Evolutionary conservation across 2,888 invertebrate genomes (phyloP).

Genomic region (Urechis unicinctus): DNA sequence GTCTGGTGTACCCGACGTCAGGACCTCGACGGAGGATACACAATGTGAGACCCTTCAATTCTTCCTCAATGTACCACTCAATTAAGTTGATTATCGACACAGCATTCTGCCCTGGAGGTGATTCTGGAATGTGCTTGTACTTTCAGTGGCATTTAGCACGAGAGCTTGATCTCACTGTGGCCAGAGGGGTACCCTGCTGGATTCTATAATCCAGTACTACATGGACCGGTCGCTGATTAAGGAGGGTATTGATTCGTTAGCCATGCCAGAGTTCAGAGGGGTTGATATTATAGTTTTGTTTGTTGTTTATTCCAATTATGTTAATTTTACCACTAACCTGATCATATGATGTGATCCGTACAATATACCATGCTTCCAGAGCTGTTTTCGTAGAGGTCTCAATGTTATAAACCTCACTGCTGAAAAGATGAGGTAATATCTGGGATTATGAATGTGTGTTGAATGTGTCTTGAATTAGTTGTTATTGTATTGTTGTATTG

Average conservation of each 20-base stretch:
- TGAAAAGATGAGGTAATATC: constrained; percentile 69
- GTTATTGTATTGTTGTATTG: too few relatives aligned
- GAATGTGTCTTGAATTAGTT: constrained; percentile 62
- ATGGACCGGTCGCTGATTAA: constrained; percentile 74
- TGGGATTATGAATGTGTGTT: constrained; percentile 70
- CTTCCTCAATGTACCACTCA: too few relatives aligned
- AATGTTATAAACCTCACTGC: constrained; percentile 68
- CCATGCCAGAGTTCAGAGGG: constrained; percentile 60
- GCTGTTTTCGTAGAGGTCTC: constrained; percentile 58
- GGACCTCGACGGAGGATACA: constrained; percentile 14
- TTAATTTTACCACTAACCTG: too few relatives aligned
- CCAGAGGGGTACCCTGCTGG: constrained; percentile 16
- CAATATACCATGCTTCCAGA: too few relatives aligned
- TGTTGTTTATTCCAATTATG: too few relatives aligned
- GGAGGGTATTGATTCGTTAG: constrained; percentile 68
- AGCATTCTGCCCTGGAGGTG: too few relatives aligned
- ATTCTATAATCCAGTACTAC: constrained; percentile 66
- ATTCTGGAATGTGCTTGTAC: background rate
- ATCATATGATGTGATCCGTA: too few relatives aligned
- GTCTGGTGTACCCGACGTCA: constrained; percentile 11
- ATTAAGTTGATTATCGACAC: too few relatives aligned
- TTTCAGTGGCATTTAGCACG: constrained; percentile 28
- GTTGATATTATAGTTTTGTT: too few relatives aligned
- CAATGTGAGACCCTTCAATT: too few relatives aligned
- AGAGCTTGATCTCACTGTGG: constrained; percentile 20